Conservation (phyloP, 2,113 vertebrate genomes). For the Anarhynchus alexandrinus region DNA sequence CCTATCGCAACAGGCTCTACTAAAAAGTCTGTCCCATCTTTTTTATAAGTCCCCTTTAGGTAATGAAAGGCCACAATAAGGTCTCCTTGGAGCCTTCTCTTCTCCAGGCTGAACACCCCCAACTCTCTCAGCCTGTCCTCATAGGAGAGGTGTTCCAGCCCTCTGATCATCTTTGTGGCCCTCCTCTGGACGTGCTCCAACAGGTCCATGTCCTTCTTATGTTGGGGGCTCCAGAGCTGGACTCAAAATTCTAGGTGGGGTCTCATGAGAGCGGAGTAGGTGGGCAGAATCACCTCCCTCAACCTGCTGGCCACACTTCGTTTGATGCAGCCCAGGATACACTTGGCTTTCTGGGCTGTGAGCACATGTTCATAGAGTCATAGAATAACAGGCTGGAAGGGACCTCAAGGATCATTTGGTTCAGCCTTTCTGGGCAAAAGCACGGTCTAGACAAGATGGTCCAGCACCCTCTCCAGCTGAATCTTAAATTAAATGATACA, state of each 20-base stretch:
- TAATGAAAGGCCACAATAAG: neutral
- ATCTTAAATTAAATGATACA: neutral
- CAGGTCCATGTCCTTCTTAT: neutral
- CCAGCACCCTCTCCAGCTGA: neutral
- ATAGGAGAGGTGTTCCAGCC: neutral
- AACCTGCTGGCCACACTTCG: neutral
- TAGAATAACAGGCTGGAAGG: neutral
- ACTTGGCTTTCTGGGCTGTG: neutral
- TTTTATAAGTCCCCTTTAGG: neutral
- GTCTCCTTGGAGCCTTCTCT: neutral
- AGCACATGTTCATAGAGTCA: neutral
- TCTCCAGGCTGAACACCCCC: neutral
- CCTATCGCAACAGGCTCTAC: neutral
- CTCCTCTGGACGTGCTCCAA: neutral
- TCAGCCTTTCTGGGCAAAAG: neutral
- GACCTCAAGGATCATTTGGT: neutral
- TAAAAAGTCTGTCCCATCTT: neutral
- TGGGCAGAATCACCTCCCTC: neutral
- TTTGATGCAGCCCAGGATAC: neutral
- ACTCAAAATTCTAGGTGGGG: neutral
- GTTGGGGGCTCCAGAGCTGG: neutral
- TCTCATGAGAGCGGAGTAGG: neutral
- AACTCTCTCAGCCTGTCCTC: neutral
- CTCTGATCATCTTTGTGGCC: neutral
- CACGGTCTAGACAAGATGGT: neutral